Evolutionary conservation across 2,113 vertebrate species (phyloP), one percentile per base, ranked within the genome.

Genomic region (Ia io): DNA sequence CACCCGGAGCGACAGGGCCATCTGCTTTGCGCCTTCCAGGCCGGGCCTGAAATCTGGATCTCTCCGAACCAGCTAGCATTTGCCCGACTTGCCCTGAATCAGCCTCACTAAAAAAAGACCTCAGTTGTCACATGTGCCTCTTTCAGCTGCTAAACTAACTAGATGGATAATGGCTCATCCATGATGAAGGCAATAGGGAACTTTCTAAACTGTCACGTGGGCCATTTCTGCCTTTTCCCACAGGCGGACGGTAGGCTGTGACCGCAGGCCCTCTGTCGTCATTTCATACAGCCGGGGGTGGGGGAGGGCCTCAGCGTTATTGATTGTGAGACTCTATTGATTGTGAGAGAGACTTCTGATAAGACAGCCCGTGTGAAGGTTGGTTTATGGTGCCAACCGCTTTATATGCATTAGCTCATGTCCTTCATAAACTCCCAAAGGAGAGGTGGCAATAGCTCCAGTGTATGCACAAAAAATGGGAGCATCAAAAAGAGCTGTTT

Each of bases 1-100:
- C 78, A 82, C 71, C 59, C 63, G 86, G 91, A 82, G 56, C 86
- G 70, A 2, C 20, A 37, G 67, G 40, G 93, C 83, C 88, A 96
- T 97, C 94, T 97, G 95, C 14, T 96, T 28, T n/a, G 11, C 69
- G 44, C 35, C 49, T 88, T n/a, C 28, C 25, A 44, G 82, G n/a
- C 59, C 11, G 63, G 63, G 69, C 53, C 73, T 79, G 42, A 87
- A 84, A 53, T 65, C 87, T 77, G 32, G 13, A 32, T 61, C 59
- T 67, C 83, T 30, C 23, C 28, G 61, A 71, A 51, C 51, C 44
- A 51, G 4, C 14, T 3, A n/a, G 30, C 18, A 25, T 82, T 88
- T 88, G 35, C 37, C n/a, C 51, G 18, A 5, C 87, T 51, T 59
- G 59, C 17, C 37, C 23, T 18, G n/a, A 20, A 71, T 74, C 35